phyloP scores from a whole-genome alignment of 2,888 invertebrate genomes.

The Pasiphila rectangulata region DNA sequence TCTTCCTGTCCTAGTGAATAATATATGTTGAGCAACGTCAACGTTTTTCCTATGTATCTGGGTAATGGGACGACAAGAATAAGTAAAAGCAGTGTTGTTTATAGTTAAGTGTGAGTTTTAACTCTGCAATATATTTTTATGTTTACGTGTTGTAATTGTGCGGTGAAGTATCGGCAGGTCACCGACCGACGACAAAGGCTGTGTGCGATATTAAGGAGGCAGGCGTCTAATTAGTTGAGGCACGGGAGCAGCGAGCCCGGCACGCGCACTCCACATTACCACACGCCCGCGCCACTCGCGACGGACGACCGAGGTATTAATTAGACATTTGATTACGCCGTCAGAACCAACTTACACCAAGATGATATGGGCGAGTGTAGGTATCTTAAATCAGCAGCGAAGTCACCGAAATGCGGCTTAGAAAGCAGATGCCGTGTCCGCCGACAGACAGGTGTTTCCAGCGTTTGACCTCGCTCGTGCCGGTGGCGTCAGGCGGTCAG shows the following conservation, averaged over 20 bases:
- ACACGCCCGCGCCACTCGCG: slow-evolving; percentile 6
- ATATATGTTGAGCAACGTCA: too few relatives aligned
- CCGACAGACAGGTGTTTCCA: background rate
- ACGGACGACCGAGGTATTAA: background rate
- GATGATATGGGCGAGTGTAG: slow-evolving; percentile 2
- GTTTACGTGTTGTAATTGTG: background rate
- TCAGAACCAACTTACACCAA: background rate
- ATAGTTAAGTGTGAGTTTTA: too few relatives aligned
- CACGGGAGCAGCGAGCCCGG: slow-evolving; percentile 20
- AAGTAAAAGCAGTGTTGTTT: too few relatives aligned
- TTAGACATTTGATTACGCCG: background rate
- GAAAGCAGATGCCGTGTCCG: background rate
- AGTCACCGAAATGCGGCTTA: background rate
- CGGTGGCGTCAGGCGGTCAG: slow-evolving; percentile 8
- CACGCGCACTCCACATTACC: slow-evolving; percentile 18
- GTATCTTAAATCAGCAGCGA: slow-evolving; percentile 1
- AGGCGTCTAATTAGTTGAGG: slow-evolving; percentile 20
- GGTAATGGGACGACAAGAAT: too few relatives aligned
- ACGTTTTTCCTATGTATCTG: too few relatives aligned
- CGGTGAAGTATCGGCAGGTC: slow-evolving; percentile 10
- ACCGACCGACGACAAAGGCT: slow-evolving; percentile 17
- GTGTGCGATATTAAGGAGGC: slow-evolving; percentile 13
- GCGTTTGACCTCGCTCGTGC: background rate
- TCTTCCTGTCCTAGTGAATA: background rate
- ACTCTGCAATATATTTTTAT: too few relatives aligned